phyloP scores from a whole-genome alignment of 1,140 invertebrate genomes.

The Atopsyche davidsoni region DNA sequence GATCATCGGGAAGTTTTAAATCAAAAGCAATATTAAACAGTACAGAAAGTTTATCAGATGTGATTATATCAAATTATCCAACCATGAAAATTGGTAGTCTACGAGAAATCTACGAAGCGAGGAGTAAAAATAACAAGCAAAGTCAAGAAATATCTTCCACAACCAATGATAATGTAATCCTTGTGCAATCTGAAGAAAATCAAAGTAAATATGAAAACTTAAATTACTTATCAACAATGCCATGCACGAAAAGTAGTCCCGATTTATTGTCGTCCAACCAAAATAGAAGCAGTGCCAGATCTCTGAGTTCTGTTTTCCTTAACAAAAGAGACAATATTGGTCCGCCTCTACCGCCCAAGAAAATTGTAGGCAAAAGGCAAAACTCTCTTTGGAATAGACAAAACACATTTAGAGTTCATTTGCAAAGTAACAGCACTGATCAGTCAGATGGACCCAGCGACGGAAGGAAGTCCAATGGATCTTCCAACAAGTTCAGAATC shows the following conservation, averaged over 20 bases:
- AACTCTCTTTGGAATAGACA: conserved; percentile 13
- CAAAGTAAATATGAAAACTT: no score
- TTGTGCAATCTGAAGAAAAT: no score
- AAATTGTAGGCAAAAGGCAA: conserved; percentile 30
- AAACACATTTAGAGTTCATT: background rate
- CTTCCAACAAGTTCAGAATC: conserved; percentile 20
- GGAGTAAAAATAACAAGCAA: conserved; percentile 35
- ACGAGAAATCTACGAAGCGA: conserved; percentile 71
- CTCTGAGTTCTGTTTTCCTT: no score
- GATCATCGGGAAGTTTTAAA: conserved; percentile 59
- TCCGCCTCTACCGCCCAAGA: conserved; percentile 55
- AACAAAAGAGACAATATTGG: conserved; percentile 31
- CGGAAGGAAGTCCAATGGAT: background rate
- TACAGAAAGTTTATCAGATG: background rate
- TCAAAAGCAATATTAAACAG: conserved; percentile 34
- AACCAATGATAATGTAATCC: no score
- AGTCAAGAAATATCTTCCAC: background rate
- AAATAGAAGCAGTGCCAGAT: no score
- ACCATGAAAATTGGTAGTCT: conserved; percentile 57
- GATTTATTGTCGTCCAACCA: background rate
- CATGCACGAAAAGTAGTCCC: no score
- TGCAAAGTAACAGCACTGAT: conserved; percentile 41
- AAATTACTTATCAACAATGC: no score
- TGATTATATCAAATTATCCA: conserved; percentile 35
- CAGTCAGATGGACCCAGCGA: background rate